Evolutionary conservation across 1,140 invertebrate species (phyloP).

Genomic region (Solenopsis fugax): DNA sequence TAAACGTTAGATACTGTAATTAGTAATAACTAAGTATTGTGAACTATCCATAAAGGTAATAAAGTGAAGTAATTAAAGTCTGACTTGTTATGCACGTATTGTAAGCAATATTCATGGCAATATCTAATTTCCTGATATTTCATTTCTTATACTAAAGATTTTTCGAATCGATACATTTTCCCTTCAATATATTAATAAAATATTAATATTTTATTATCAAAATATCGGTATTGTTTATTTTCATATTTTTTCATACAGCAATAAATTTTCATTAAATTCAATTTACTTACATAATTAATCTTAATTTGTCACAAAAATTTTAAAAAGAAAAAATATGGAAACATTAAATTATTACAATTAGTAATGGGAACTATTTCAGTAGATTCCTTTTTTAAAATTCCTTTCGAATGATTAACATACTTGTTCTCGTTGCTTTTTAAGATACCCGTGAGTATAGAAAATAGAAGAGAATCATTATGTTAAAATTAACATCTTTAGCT

Average conservation of each 20-base stretch:
- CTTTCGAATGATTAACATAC: background rate
- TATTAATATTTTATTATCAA: background rate
- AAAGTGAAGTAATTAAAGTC: conserved; percentile 15
- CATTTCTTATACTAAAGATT: background rate
- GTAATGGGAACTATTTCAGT: background rate
- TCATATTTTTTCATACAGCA: background rate
- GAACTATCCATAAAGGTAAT: background rate
- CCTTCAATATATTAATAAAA: background rate
- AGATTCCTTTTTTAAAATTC: background rate
- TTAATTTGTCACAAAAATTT: background rate
- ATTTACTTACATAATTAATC: background rate
- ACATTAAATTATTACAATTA: no score
- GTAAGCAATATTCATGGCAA: background rate
- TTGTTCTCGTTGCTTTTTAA: background rate
- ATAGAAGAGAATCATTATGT: no score
- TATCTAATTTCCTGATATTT: background rate
- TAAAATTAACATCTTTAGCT: background rate
- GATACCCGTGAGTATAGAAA: background rate
- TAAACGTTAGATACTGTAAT: conserved; percentile 48
- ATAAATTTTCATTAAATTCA: background rate
- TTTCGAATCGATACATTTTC: background rate
- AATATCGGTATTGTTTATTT: background rate
- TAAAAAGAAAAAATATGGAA: background rate
- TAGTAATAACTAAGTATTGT: conserved; percentile 38
- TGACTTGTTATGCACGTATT: background rate